These are phyloP conservation scores for Mormyrus hasselquistii DNA, from an alignment of 2,797 vertebrate genomes.

Conservation along the genomic window DNA sequence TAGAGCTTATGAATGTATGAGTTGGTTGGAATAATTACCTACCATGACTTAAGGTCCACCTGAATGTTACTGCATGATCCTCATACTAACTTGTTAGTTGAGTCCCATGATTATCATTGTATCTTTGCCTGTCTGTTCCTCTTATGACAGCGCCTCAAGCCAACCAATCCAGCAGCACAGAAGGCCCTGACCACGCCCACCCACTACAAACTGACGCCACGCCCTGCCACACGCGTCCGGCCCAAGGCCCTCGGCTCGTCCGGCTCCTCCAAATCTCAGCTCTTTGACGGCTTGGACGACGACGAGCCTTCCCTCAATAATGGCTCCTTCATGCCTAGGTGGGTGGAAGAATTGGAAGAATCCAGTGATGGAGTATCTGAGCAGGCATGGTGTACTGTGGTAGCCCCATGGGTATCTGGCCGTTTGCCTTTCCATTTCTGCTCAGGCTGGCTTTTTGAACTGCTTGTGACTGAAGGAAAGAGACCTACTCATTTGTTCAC, in stretches of 20 bases:
- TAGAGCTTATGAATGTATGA: background rate
- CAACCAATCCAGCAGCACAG: constrained; percentile 92
- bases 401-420: background rate
- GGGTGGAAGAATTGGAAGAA: background rate
- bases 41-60: background rate
- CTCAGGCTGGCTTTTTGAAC: background rate
- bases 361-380: background rate
- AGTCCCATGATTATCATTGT: background rate
- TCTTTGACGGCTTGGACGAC: constrained; percentile 89
- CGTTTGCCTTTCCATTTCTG: background rate
- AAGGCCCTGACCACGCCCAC: constrained; percentile 90
- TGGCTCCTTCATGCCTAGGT: constrained; percentile 88
- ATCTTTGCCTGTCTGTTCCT: background rate
- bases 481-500: background rate
- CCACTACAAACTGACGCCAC: constrained; percentile 89
- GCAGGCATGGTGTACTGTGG: background rate
- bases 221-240: constrained; percentile 81
- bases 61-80: background rate
- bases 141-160: constrained; percentile 77
- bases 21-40: background rate
- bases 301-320: constrained; percentile 82
- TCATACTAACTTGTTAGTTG: background rate
- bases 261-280: constrained; percentile 79
- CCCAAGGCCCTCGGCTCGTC: constrained; percentile 83
- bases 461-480: background rate